Evolutionary conservation across 2,797 vertebrate species (phyloP), one percentile per base, ranked within the genome.

Genomic region (Sternotherus odoratus): DNA sequence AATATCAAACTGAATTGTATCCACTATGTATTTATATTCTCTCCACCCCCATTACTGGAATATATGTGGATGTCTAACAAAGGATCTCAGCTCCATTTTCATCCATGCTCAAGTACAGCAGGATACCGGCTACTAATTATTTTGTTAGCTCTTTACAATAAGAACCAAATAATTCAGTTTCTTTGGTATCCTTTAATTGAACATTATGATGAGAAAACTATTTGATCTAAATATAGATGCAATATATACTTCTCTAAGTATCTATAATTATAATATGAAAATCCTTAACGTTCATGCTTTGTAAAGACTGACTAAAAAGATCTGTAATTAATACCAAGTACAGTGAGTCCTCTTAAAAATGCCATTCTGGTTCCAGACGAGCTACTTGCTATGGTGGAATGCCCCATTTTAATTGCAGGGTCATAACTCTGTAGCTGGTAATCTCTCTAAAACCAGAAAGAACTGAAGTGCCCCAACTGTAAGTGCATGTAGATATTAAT

Each of bases 121-220:
- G 50, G 79, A 16, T 26, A 74, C 43, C 4, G 2, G 80, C 84
- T 57, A n/a, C 13, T 21, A 17, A 28, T 51, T 79, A 57, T 74
- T 74, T 46, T 46, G 6, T 74, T 84, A 81, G 6, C 5, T 6
- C 39, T 87, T 77, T 6, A 43, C 7, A 66, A 10, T 2, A 8
- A 30, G 43, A 50, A 85, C 33, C 28, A 79, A 84, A 48, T 0
- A 72, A 50, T 10, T 53, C 1, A 33, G 1, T 48, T 88, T n/a
- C 11, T 17, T 72, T 23, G 5, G 86, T 79, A 23, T 0, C 0
- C 50, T 13, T 4, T 51, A 30, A 6, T 33, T 2, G 6, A 57
- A 80, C 74, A 48, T 24, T 19, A 36, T 36, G 39, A 56, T 49
- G 26, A 77, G 26, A 9, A 77, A 24, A 19, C 50, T 46, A 46